These are phyloP conservation scores for Xyrauchen texanus DNA, from an alignment of 2,113 vertebrate genomes.

Conservation along the genomic window DNA sequence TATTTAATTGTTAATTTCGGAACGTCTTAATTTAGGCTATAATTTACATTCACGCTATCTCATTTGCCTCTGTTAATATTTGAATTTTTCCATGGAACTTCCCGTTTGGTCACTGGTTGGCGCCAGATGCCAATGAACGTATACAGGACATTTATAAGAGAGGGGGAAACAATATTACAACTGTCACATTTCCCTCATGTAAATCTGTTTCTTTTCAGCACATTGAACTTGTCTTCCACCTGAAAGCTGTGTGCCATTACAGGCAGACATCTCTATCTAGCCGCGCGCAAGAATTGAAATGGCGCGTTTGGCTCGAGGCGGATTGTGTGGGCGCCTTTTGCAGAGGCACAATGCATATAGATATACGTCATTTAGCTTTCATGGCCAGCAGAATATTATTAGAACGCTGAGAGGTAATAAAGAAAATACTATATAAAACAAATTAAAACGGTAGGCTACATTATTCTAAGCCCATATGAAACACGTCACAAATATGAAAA, in stretches of 20 bases:
- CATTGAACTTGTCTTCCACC: constrained; percentile 44
- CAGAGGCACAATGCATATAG: constrained; percentile 80
- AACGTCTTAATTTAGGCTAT: not conserved
- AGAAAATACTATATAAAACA: too few relatives aligned
- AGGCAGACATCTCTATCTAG: constrained; percentile 80
- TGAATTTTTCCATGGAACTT: not conserved
- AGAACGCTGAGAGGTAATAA: constrained; percentile 11
- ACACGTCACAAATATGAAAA: not conserved
- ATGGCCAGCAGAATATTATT: constrained; percentile 80
- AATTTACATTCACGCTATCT: not conserved
- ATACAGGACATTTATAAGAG: constrained; percentile 40
- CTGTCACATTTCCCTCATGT: not conserved
- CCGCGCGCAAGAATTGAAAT: constrained; percentile 87
- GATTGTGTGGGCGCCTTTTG: constrained; percentile 75
- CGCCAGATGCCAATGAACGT: constrained; percentile 71
- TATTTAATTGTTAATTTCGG: not conserved
- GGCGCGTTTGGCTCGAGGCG: constrained; percentile 88
- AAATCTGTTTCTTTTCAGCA: not conserved
- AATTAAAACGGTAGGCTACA: constrained; percentile 36
- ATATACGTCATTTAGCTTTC: constrained; percentile 88
- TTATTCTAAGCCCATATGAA: not conserved
- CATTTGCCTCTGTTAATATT: not conserved
- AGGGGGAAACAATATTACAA: constrained; percentile 3
- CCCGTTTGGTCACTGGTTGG: constrained; percentile 73
- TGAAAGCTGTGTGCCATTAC: constrained; percentile 70